Conservation (phyloP, 2,797 vertebrate species). For the Taeniopygia guttata region DNA sequence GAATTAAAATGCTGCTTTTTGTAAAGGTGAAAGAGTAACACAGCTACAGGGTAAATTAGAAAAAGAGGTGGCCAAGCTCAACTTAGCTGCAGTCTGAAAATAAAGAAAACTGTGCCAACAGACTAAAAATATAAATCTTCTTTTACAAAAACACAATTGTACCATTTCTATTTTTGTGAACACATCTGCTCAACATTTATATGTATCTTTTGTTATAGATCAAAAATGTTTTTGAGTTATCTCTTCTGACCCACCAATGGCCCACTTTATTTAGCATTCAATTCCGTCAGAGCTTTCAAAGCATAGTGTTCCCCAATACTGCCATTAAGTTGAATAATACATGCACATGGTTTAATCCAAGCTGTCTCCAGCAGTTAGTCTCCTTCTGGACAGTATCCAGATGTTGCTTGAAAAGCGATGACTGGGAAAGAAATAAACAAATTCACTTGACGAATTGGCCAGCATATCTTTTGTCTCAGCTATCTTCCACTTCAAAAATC, state of each 20-base stretch:
- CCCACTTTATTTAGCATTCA: neutral
- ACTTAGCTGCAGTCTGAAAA: neutral
- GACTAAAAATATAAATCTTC: neutral
- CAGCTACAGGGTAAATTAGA: neutral
- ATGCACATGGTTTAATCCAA: neutral
- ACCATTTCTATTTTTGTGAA: neutral
- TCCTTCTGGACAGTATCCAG: constrained; percentile 23
- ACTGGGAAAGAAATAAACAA: constrained; percentile 27
- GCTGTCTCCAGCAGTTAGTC: neutral
- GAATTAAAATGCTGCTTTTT: neutral
- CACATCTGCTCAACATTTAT: neutral
- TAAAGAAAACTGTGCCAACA: neutral
- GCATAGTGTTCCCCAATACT: neutral
- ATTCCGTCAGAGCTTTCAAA: neutral
- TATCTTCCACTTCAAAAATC: neutral
- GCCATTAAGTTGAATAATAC: constrained; percentile 1
- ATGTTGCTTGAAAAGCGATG: constrained; percentile 2
- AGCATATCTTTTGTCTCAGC: neutral
- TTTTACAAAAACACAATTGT: neutral
- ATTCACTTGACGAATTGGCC: neutral
- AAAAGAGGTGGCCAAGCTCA: neutral
- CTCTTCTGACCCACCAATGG: neutral
- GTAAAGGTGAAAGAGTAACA: neutral
- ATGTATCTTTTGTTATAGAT: neutral
- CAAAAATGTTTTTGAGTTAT: neutral